Evolutionary conservation across 2,797 vertebrate species (phyloP).

Genomic region (Sebastes kiyomatsui): DNA sequence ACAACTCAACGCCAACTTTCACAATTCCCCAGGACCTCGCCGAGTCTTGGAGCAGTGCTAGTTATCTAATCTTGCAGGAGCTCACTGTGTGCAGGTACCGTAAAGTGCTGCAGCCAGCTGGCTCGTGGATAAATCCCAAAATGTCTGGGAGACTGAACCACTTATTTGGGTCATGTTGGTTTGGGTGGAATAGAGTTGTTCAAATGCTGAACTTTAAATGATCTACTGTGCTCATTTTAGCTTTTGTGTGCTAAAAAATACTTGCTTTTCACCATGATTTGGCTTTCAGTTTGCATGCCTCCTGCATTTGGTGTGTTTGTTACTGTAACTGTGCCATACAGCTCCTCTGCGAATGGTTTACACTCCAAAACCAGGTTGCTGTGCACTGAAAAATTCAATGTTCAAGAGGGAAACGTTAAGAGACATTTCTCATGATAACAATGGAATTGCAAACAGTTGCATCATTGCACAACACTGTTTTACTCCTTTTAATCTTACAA

Average conservation of each 20-base stretch:
- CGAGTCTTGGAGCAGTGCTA: constrained; percentile 36
- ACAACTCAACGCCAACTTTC: constrained; percentile 33
- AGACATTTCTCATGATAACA: constrained; percentile 58
- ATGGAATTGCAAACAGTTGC: constrained; percentile 68
- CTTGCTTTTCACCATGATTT: background rate
- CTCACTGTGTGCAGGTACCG: constrained; percentile 58
- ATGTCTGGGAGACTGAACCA: constrained; percentile 36
- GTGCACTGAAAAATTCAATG: constrained; percentile 57
- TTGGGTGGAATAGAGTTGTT: constrained; percentile 36
- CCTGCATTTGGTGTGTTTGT: constrained; percentile 7
- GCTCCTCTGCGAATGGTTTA: constrained; percentile 23
- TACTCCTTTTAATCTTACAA: constrained; percentile 33
- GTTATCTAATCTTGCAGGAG: constrained; percentile 65
- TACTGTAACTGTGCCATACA: constrained; percentile 24
- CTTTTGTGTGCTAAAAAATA: background rate
- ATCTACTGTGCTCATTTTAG: constrained; percentile 20
- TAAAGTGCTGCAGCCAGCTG: constrained; percentile 42
- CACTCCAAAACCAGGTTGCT: constrained; percentile 42
- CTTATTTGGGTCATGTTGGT: constrained; percentile 60
- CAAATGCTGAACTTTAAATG: constrained; percentile 30
- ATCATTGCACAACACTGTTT: constrained; percentile 57
- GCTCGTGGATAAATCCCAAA: constrained; percentile 46
- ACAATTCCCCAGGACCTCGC: constrained; percentile 45
- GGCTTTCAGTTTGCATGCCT: background rate
- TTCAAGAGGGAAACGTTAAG: constrained; percentile 36